These are phyloP conservation scores for Cyrtorhinus lividipennis DNA, from an alignment of 1,140 invertebrate genomes.

Conservation along the genomic window DNA sequence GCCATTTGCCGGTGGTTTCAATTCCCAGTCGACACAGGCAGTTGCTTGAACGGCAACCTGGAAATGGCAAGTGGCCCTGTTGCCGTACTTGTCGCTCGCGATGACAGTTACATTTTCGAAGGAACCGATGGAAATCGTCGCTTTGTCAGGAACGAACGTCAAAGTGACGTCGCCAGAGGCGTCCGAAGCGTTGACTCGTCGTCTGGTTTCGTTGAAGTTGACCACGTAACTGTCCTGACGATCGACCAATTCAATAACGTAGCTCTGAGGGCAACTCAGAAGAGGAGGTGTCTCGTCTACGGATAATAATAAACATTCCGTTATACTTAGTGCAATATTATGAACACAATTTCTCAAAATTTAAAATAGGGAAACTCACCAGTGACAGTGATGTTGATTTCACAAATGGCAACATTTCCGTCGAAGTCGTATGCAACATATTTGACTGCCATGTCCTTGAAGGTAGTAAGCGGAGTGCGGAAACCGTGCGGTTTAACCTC, in stretches of 20 bases:
- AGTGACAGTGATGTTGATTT: constrained; percentile 86
- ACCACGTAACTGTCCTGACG: constrained; percentile 78
- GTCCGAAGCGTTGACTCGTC: constrained; percentile 73
- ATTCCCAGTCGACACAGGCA: constrained; percentile 85
- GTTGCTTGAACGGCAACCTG: constrained; percentile 85
- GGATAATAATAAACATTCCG: no score
- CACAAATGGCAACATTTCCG: constrained; percentile 91
- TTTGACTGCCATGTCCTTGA: constrained; percentile 83
- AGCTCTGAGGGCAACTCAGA: constrained; percentile 87
- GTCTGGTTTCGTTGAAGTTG: constrained; percentile 82
- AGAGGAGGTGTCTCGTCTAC: constrained; percentile 82
- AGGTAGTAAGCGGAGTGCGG: constrained; percentile 72
- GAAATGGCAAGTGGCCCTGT: constrained; percentile 82
- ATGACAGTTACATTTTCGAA: constrained; percentile 90
- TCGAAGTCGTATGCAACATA: constrained; percentile 94
- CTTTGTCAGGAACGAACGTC: constrained; percentile 68
- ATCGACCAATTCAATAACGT: constrained; percentile 82
- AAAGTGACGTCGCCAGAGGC: constrained; percentile 75
- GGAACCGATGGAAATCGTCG: constrained; percentile 73
- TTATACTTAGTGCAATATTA: no score
- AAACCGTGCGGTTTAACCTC: constrained; percentile 86
- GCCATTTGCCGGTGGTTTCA: constrained; percentile 74
- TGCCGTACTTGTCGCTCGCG: constrained; percentile 76
- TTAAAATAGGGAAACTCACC: no score
- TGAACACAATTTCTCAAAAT: no score